Conservation (phyloP, 2,888 invertebrate genomes). For the Ceratothoa steindachneri region DNA sequence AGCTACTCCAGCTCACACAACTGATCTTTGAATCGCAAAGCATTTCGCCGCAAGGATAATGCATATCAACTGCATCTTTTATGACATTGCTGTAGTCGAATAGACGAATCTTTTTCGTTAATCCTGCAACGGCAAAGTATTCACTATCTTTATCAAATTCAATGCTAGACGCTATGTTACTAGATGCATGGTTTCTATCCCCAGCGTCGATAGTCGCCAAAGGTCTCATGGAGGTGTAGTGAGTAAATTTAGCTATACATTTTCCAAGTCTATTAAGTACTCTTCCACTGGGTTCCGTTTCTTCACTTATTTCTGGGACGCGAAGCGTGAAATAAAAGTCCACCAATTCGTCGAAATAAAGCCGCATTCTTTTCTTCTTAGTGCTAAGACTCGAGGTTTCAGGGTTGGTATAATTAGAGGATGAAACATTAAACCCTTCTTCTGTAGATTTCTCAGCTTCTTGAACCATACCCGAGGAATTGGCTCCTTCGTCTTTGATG, state of each 20-base stretch:
- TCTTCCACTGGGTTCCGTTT: conserved; percentile 51
- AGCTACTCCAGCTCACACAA: conserved; percentile 89
- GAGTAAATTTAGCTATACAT: conserved; percentile 78
- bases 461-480: conserved; percentile 11
- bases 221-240: conserved; percentile 71
- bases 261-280: conserved; percentile 74
- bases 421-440: conserved; percentile 45
- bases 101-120: conserved; percentile 88
- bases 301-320: conserved; percentile 67
- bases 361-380: conserved; percentile 62
- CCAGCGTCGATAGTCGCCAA: conserved; percentile 81
- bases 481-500: conserved; percentile 19
- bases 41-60: conserved; percentile 89
- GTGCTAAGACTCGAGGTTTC: conserved; percentile 31
- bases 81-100: conserved; percentile 84
- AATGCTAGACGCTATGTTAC: conserved; percentile 82
- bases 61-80: conserved; percentile 79
- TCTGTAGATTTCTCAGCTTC: conserved; percentile 14
- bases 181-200: conserved; percentile 70
- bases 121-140: conserved; percentile 91
- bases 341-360: conserved; percentile 84
- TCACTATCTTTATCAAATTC: conserved; percentile 95
- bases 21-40: conserved; percentile 87
- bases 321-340: conserved; percentile 78
- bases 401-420: conserved; percentile 24